Conservation (phyloP, 2,797 vertebrate species). For the Luscinia megarhynchos region DNA sequence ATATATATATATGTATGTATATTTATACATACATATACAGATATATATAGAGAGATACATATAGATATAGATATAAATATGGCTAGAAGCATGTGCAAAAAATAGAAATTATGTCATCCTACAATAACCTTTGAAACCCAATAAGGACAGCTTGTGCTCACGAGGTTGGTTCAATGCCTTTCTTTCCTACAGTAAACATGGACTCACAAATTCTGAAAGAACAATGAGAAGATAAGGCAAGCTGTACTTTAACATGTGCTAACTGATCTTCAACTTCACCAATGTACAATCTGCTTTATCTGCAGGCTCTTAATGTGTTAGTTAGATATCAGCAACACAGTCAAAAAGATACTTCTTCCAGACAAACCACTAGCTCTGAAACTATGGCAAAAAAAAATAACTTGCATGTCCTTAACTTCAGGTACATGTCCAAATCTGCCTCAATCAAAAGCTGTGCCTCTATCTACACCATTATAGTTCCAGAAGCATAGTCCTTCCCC, state of each 20-base stretch:
- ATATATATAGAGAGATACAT: not conserved
- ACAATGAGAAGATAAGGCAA: not conserved
- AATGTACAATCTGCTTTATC: not conserved
- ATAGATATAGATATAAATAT: not conserved
- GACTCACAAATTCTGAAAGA: not conserved
- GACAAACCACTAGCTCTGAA: not conserved
- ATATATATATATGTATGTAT: not conserved
- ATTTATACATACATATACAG: not conserved
- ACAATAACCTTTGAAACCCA: not conserved
- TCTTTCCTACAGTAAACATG: not conserved
- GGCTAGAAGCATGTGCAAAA: not conserved
- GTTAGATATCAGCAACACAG: not conserved
- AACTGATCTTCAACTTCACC: conserved; percentile 15
- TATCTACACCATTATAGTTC: not conserved
- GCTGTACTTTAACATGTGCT: not conserved
- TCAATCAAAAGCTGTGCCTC: not conserved
- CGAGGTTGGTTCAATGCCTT: not conserved
- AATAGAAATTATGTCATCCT: not conserved
- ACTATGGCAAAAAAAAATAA: not conserved
- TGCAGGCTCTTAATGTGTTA: not conserved
- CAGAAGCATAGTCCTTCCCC: not conserved
- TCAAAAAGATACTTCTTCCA: not conserved
- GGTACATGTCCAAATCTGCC: not conserved
- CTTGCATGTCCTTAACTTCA: not conserved
- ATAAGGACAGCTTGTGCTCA: not conserved